Conservation (phyloP, 2,113 vertebrate genomes). For the Raja brachyura region DNA sequence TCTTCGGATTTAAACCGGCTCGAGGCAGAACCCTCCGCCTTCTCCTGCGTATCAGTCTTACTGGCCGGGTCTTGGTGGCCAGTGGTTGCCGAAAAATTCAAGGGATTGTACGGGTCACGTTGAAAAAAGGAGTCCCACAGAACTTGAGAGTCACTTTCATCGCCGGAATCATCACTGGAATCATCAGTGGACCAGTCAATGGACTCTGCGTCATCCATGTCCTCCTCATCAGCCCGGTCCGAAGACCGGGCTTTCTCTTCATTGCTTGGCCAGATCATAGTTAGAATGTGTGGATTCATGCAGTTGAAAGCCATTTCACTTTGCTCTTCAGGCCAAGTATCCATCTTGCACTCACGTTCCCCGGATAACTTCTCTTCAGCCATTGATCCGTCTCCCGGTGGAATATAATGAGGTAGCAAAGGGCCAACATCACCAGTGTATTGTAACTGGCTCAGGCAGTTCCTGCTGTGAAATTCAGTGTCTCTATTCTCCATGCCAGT, state of each 20-base stretch:
- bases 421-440: neutral
- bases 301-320: neutral
- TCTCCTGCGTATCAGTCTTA: neutral
- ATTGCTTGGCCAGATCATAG: neutral
- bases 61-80: neutral
- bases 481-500: neutral
- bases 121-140: conserved; percentile 16
- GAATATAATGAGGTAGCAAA: too few relatives aligned
- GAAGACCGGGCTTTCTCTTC: neutral
- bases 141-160: conserved; percentile 28
- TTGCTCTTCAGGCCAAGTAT: neutral
- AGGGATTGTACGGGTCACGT: conserved; percentile 40
- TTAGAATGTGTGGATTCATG: neutral
- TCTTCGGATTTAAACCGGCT: neutral
- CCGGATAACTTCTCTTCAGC: neutral
- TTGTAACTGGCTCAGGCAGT: neutral
- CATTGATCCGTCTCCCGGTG: conserved; percentile 6
- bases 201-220: conserved; percentile 26
- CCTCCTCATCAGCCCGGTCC: conserved; percentile 24
- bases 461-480: neutral
- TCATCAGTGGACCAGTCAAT: neutral
- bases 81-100: conserved; percentile 37
- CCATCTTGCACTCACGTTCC: neutral
- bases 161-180: conserved; percentile 25
- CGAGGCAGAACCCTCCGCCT: neutral